These are phyloP conservation scores for Urechis unicinctus DNA, from an alignment of 2,888 invertebrate species.

Conservation along the genomic window DNA sequence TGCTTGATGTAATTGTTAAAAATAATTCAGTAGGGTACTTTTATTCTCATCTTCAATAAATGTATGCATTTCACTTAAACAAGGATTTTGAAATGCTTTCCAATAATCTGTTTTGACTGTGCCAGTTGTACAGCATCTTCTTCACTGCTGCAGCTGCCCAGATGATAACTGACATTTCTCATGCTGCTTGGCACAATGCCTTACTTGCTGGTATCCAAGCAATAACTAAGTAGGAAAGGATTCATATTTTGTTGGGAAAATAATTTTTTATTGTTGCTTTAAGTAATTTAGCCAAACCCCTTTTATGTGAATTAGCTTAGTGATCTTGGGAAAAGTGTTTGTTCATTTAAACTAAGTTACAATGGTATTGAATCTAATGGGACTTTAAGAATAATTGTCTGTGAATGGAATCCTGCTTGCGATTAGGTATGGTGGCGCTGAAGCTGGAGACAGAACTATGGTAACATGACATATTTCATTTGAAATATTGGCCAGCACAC, in stretches of 20 bases:
- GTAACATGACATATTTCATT: constrained; percentile 47
- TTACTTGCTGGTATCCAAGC: constrained; percentile 58
- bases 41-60: no score
- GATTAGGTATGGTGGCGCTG: constrained; percentile 66
- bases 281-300: no score
- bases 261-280: no score
- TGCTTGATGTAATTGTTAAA: no score
- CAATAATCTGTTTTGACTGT: background rate
- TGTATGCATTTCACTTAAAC: no score
- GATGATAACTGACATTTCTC: constrained; percentile 21
- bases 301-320: no score
- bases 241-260: no score
- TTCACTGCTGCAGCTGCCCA: constrained; percentile 57
- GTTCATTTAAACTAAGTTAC: no score
- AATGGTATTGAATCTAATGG: background rate
- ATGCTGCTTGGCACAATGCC: constrained; percentile 56
- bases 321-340: no score
- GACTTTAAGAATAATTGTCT: background rate
- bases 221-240: constrained; percentile 53
- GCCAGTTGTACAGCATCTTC: constrained; percentile 65
- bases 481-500: background rate
- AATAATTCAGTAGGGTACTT: no score
- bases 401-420: background rate
- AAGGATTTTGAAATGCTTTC: no score
- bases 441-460: constrained; percentile 71